These are phyloP conservation scores for Catharus ustulatus DNA, from an alignment of 2,797 vertebrate species.

Conservation along the genomic window DNA sequence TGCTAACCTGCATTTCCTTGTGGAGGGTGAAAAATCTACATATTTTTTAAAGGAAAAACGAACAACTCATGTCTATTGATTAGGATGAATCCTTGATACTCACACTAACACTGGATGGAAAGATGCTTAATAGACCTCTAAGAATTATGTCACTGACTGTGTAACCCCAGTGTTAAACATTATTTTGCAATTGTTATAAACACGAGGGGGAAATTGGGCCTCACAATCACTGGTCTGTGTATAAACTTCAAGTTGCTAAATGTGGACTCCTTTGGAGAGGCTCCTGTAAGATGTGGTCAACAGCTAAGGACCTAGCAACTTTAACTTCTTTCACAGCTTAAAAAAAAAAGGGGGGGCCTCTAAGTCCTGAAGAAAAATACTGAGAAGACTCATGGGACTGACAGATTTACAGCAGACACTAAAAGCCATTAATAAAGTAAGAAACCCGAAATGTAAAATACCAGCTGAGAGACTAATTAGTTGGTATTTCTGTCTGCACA, in stretches of 20 bases:
- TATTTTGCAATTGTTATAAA: background rate
- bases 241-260: background rate
- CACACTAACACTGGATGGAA: background rate
- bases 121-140: background rate
- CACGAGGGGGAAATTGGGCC: background rate
- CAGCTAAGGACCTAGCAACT: background rate
- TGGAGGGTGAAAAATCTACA: background rate
- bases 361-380: background rate
- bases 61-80: background rate
- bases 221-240: background rate
- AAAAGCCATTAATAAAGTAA: background rate
- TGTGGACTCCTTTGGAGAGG: background rate
- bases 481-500: background rate
- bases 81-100: background rate
- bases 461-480: background rate
- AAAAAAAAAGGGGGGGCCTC: background rate
- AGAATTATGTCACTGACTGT: background rate
- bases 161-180: background rate
- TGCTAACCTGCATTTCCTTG: background rate
- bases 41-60: background rate
- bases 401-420: background rate
- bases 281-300: background rate
- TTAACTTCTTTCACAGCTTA: background rate
- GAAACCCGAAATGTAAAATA: background rate
- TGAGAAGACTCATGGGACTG: background rate